These are phyloP conservation scores for Myiozetetes cayanensis DNA, from an alignment of 2,113 vertebrate genomes.

Conservation along the genomic window DNA sequence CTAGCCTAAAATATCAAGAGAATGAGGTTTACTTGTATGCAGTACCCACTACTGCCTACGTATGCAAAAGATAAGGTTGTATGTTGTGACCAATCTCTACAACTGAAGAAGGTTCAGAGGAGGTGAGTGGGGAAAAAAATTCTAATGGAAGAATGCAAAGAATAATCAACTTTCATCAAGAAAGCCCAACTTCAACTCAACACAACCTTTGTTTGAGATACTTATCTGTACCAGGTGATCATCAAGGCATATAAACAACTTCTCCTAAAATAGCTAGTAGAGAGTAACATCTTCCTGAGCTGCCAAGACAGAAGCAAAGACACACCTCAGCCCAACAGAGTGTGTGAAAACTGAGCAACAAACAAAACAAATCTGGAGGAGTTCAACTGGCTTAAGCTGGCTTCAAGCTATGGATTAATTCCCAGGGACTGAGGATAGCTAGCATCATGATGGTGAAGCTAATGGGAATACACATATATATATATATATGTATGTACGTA, in stretches of 20 bases:
- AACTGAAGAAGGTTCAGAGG: background rate
- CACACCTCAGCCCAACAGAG: background rate
- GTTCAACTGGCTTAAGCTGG: background rate
- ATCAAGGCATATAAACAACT: background rate
- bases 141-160: background rate
- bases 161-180: background rate
- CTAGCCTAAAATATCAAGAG: slow-evolving; percentile 65
- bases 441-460: background rate
- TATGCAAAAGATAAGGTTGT: background rate
- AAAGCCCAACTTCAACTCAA: background rate
- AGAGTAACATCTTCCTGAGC: background rate
- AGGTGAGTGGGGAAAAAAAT: background rate
- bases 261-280: background rate
- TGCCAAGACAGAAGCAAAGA: background rate
- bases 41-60: background rate
- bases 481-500: too few relatives aligned
- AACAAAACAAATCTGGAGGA: background rate
- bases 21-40: background rate
- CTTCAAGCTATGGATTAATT: background rate
- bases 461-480: background rate
- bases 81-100: background rate
- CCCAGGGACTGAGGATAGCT: background rate
- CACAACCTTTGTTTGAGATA: background rate
- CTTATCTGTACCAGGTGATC: background rate
- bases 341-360: background rate